These are phyloP conservation scores for Thamnophis elegans DNA, from an alignment of 2,797 vertebrate genomes.

Conservation along the genomic window DNA sequence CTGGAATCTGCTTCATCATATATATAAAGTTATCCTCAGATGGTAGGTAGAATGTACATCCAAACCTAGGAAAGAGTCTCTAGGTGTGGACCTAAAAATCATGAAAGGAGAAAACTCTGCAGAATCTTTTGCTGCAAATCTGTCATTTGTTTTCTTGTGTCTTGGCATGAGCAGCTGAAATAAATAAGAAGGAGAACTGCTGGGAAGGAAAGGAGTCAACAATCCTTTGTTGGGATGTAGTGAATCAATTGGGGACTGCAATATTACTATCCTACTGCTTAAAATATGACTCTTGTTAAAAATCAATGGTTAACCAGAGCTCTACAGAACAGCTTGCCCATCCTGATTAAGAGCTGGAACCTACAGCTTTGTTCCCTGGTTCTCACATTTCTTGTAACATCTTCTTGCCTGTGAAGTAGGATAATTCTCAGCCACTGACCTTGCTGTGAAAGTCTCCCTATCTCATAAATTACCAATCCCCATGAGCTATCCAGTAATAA, in stretches of 20 bases:
- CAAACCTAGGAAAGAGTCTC: background rate
- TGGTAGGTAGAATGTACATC: background rate
- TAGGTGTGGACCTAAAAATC: background rate
- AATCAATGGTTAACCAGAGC: background rate
- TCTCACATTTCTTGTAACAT: fast-evolving
- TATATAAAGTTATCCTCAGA: background rate
- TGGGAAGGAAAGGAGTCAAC: background rate
- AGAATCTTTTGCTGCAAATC: background rate
- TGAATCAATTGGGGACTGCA: background rate
- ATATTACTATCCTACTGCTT: background rate
- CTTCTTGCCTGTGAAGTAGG: background rate
- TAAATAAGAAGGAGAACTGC: background rate
- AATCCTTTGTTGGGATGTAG: background rate
- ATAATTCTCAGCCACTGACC: slow-evolving; percentile 30
- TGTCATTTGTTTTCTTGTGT: background rate
- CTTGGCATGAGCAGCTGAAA: background rate
- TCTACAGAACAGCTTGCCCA: fast-evolving
- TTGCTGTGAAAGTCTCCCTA: slow-evolving; percentile 1
- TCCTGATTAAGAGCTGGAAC: background rate
- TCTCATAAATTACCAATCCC: slow-evolving; percentile 43
- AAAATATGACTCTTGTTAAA: slow-evolving; percentile 18
- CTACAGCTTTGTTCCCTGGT: background rate
- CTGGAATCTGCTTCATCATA: background rate
- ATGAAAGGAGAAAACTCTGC: background rate
- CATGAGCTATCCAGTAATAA: slow-evolving; percentile 1